These are phyloP conservation scores for Lucifuga dentata DNA, from an alignment of 2,113 vertebrate genomes.

Conservation along the genomic window DNA sequence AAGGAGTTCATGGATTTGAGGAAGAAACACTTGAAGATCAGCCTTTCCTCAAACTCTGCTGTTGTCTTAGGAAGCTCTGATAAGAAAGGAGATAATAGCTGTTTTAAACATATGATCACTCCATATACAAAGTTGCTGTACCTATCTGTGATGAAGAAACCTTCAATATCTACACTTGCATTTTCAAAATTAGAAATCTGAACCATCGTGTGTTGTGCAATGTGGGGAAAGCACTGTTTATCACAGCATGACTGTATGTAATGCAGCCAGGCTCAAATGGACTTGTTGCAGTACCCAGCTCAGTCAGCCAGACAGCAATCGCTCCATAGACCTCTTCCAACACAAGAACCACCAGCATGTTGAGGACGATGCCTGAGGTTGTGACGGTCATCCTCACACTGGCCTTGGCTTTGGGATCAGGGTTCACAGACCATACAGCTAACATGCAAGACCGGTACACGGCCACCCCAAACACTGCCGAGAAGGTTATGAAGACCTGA, in stretches of 20 bases:
- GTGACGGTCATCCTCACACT: conserved; percentile 93
- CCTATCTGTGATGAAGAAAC: no score
- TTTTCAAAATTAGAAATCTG: background rate
- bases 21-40: conserved; percentile 96
- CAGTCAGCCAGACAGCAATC: conserved; percentile 95
- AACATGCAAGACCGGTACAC: conserved; percentile 93
- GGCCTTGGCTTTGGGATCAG: conserved; percentile 86
- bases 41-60: conserved; percentile 91
- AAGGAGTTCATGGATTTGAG: conserved; percentile 98
- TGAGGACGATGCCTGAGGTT: conserved; percentile 95
- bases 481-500: conserved; percentile 92
- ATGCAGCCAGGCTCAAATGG: no score
- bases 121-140: no score
- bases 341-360: conserved; percentile 95
- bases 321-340: conserved; percentile 96
- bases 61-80: conserved; percentile 96
- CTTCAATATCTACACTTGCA: background rate
- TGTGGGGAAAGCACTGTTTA: no score
- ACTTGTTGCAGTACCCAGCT: conserved; percentile 90
- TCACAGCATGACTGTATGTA: no score
- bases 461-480: conserved; percentile 93
- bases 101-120: background rate
- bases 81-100: conserved; percentile 36
- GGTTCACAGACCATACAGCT: conserved; percentile 91
- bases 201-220: no score